Evolutionary conservation across 2,113 vertebrate genomes (phyloP).

Genomic region (Ceyx cyanopectus): DNA sequence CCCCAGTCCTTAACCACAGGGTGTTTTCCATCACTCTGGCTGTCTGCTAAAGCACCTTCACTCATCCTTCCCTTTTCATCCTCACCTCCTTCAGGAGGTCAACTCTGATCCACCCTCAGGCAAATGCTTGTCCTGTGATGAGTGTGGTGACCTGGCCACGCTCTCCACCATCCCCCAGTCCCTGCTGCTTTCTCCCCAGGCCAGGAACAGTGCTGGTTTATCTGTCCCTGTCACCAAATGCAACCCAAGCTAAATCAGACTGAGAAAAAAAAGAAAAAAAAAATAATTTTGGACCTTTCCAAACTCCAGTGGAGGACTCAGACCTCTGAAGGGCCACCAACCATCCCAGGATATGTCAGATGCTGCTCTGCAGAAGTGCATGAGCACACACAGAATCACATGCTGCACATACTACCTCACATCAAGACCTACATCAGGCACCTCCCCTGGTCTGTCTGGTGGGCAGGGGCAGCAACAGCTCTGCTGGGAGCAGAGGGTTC

Average conservation of each 20-base stretch:
- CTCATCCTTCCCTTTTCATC: not conserved
- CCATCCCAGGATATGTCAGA: not conserved
- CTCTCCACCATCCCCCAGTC: not conserved
- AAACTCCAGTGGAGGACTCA: not conserved
- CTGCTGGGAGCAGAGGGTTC: not conserved
- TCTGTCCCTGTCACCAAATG: not conserved
- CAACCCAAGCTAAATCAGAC: not conserved
- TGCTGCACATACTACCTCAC: not conserved
- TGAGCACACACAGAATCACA: too few species aligned
- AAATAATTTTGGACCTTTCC: not conserved
- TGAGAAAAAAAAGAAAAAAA: not conserved
- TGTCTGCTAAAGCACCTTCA: not conserved
- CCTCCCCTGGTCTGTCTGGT: not conserved
- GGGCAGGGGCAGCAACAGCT: not conserved
- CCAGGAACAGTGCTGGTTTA: not conserved
- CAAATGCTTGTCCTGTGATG: not conserved
- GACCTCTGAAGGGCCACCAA: not conserved
- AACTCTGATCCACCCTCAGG: not conserved
- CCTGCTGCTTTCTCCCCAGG: fast-evolving
- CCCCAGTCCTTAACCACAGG: not conserved
- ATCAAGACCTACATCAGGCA: not conserved
- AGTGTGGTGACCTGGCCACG: fast-evolving
- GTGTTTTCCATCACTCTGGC: not conserved
- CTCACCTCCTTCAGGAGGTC: fast-evolving
- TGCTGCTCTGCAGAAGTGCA: not conserved